Base-by-base conservation (phyloP, 2,888 invertebrate species). In the Hanleya hanleyi region DNA sequence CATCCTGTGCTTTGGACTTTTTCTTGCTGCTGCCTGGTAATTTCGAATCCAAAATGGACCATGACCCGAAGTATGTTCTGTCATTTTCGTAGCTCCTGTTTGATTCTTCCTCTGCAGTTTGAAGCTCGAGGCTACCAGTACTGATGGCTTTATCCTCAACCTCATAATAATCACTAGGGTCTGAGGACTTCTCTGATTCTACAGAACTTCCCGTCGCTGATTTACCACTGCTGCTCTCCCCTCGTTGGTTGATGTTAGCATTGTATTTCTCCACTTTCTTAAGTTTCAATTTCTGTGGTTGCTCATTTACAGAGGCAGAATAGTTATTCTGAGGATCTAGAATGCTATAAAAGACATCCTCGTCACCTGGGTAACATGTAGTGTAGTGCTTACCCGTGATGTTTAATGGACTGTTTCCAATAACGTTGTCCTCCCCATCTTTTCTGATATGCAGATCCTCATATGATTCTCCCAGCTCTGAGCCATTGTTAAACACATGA, bases 81-180 rank as follows among this genome's bases (percentile, higher is more conserved):
- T 57, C 57, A 15, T 57, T 22, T 26, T 57, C 57, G 9, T 57
- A 57, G 32, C 26, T 26, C 29, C 22, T 2, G n/a, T n/a, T n/a
- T n/a, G n/a, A n/a, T 15, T 57, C 57, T 29, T 57, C 7, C 9
- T 12, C 18, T 12, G 41, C 41, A 4, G 22, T 26, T 4, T 57
- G 26, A 15, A 57, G 32, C 32, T 57, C 57, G 1, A 57, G 57
- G 29, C 57, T 57, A 29, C 57, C 57, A 57, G 57, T 57, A 32
- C 57, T 57, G 12, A 57, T 32, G 9, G 57, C 57, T 57, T 57
- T 57, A 57, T 57, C 57, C 4, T 57, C 29, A 29, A 57, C 57
- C 26, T 57, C 57, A 18, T 29, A 22, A 57, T 57, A 57, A 15
- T 57, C 57, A 57, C 22, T 22, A 22, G 22, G 57, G 12, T 57